These are phyloP conservation scores for Hermetia illucens DNA, from an alignment of 1,140 invertebrate genomes.

Conservation along the genomic window DNA sequence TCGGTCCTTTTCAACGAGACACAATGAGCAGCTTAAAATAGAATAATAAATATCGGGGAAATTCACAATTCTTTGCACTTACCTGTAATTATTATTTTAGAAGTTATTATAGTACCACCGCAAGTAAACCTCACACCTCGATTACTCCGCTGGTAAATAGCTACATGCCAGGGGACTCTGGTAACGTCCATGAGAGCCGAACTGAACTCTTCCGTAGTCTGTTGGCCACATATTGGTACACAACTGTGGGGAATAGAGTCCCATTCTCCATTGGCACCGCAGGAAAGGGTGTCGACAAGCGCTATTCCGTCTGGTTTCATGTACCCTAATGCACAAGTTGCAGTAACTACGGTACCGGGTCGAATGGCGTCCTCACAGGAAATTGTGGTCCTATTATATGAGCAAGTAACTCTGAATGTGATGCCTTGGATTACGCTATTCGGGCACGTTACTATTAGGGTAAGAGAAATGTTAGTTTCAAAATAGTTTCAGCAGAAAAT, in stretches of 20 bases:
- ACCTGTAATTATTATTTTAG: conserved; percentile 18
- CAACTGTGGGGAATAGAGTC: conserved; percentile 1
- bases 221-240: conserved; percentile 4
- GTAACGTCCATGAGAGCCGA: conserved; percentile 2
- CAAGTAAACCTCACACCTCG: conserved; percentile 26
- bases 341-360: neutral
- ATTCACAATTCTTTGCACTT: neutral
- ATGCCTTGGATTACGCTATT: neutral
- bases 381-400: neutral
- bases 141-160: conserved; percentile 26
- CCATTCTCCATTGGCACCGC: neutral
- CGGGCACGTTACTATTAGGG: neutral
- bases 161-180: conserved; percentile 36
- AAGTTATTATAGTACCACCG: conserved; percentile 30
- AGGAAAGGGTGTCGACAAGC: neutral
- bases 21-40: conserved; percentile 29
- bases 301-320: neutral
- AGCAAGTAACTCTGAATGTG: neutral
- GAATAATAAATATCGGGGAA: too few relatives aligned
- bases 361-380: neutral
- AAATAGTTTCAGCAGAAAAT: too few relatives aligned
- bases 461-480: too few relatives aligned
- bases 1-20: conserved; percentile 28
- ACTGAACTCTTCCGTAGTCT: neutral
- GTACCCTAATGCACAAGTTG: neutral